Conservation (phyloP, 1,140 invertebrate genomes). For the Drosophila tropicalis region DNA sequence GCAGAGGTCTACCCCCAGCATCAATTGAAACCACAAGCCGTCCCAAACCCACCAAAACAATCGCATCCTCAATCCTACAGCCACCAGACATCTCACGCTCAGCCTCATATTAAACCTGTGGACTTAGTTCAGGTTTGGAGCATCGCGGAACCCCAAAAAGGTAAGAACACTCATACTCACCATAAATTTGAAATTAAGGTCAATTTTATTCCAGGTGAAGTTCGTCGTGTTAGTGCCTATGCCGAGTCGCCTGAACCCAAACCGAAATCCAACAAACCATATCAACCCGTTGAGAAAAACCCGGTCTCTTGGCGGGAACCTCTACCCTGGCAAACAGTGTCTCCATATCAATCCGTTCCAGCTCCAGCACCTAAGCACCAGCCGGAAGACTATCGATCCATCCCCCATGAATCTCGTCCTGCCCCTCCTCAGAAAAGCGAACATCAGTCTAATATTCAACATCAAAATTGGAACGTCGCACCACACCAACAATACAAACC, state of each 20-base stretch:
- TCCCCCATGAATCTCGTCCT: neutral
- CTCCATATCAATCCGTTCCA: slow-evolving; percentile 34
- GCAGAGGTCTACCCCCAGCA: neutral
- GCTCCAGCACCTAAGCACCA: slow-evolving; percentile 13
- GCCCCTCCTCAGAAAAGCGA: neutral
- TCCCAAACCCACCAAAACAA: neutral
- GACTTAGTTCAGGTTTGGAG: slow-evolving; percentile 49
- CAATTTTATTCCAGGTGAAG: slow-evolving; percentile 16
- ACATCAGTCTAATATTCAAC: neutral
- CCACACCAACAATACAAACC: neutral
- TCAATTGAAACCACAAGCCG: neutral
- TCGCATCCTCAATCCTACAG: neutral
- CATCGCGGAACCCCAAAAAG: slow-evolving; percentile 27
- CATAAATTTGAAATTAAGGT: too few relatives aligned
- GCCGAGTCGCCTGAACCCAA: slow-evolving; percentile 30
- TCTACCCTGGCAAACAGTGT: slow-evolving; percentile 53
- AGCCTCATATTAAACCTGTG: slow-evolving; percentile 19
- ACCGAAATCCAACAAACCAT: neutral
- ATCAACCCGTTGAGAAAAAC: neutral
- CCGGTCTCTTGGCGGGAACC: slow-evolving; percentile 48
- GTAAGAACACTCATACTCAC: slow-evolving; percentile 24
- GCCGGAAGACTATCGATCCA: slow-evolving; percentile 10
- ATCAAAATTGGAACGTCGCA: neutral
- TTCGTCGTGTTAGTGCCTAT: slow-evolving; percentile 33
- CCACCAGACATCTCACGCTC: neutral